phyloP scores from a whole-genome alignment of 1,140 invertebrate species.

The Copidosoma floridanum region DNA sequence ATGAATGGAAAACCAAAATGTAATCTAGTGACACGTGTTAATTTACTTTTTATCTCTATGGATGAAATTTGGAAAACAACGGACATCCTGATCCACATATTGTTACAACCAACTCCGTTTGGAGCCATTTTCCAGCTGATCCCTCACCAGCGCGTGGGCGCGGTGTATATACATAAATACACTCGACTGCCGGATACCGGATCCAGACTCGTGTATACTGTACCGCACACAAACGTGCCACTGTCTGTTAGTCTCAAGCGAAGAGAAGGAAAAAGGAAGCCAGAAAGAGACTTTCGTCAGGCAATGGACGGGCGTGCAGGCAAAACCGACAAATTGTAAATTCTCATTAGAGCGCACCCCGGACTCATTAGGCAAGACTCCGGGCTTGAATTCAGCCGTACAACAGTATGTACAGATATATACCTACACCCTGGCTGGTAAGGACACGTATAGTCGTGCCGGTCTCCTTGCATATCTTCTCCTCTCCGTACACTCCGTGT shows the following conservation, averaged over 20 bases:
- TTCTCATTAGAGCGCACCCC: slow-evolving; percentile 9
- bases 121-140: no score
- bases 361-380: slow-evolving; percentile 11
- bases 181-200: not conserved
- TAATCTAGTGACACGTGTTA: no score
- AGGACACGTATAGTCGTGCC: no score
- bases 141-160: not conserved
- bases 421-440: no score
- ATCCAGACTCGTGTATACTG: not conserved
- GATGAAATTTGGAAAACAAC: no score
- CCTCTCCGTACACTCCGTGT: no score
- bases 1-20: no score
- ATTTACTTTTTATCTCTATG: no score
- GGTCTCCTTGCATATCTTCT: no score
- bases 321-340: slow-evolving; percentile 17
- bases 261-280: not conserved
- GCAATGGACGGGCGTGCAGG: not conserved
- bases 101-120: no score
- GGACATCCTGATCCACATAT: no score
- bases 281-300: not conserved
- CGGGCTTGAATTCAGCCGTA: slow-evolving; percentile 8
- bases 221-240: not conserved
- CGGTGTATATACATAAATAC: not conserved
- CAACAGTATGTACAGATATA: no score
- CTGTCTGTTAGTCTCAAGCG: not conserved